Percentiles rank a stretch among this genome's conserved stretches.
Conservation (phyloP, 2,888 invertebrate species). For the Itoplectis maculator region DNA sequence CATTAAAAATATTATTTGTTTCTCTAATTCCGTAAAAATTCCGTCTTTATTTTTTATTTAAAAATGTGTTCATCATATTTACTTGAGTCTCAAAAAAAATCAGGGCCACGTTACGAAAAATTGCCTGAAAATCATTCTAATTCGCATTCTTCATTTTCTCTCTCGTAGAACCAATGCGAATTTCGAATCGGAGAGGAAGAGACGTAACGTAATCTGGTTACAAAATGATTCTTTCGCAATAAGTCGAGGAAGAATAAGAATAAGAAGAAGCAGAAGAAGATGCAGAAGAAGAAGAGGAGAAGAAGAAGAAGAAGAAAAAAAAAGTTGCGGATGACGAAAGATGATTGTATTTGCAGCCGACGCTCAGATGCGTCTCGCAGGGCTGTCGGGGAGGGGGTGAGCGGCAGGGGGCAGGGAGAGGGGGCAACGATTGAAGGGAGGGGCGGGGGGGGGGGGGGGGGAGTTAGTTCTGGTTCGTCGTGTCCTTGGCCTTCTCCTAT, state of each 20-base stretch:
- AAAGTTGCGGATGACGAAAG: conserved; percentile 6
- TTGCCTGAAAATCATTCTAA: neutral
- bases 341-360: conserved; percentile 14
- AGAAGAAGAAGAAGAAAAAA: neutral
- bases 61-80: too few relatives aligned
- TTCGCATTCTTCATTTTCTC: neutral
- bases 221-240: conserved; percentile 20
- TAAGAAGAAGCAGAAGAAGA: neutral
- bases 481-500: conserved; percentile 65
- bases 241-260: neutral
- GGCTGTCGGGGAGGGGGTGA: neutral
- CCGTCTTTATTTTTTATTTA: too few relatives aligned
- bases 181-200: neutral
- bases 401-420: neutral
- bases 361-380: neutral
- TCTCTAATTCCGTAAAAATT: too few relatives aligned
- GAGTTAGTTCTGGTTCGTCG: conserved; percentile 37
- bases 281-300: neutral
- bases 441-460: neutral
- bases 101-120: neutral
- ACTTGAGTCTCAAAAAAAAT: neutral
- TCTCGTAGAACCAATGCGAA: neutral
- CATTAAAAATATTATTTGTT: neutral
- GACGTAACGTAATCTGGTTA: conserved; percentile 1
- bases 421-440: neutral